Evolutionary conservation across 2,113 vertebrate species (phyloP).

Genomic region (Pseudorhombus dupliciocellatus): DNA sequence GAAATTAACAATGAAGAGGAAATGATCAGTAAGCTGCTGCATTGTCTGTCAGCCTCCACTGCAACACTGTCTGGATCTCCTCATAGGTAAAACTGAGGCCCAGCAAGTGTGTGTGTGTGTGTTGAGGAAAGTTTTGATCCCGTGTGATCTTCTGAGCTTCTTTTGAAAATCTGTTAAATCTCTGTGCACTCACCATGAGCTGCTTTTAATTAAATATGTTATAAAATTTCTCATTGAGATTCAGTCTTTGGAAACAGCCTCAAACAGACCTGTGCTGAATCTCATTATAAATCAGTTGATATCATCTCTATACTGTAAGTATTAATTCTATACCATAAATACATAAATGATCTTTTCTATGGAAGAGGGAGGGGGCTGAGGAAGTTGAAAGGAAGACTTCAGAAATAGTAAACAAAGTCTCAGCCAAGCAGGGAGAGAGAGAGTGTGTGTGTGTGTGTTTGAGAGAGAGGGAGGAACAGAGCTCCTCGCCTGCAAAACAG

Average conservation of each 20-base stretch:
- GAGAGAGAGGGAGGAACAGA: conserved; percentile 38
- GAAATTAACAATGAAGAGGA: conserved; percentile 68
- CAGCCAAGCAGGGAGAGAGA: background rate
- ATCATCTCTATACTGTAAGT: background rate
- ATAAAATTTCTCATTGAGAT: background rate
- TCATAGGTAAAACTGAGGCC: conserved; percentile 53
- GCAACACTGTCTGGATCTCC: conserved; percentile 63
- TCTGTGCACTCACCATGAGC: background rate
- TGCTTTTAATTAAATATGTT: background rate
- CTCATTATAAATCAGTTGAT: background rate
- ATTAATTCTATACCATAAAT: background rate
- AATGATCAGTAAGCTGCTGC: conserved; percentile 64
- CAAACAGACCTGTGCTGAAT: background rate
- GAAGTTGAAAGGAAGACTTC: background rate
- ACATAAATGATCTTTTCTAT: background rate
- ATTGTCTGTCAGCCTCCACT: conserved; percentile 49
- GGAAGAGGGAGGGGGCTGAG: background rate
- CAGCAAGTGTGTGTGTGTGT: conserved; percentile 15
- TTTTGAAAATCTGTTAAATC: background rate
- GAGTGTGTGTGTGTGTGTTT: conserved; percentile 1
- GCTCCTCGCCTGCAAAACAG: conserved; percentile 64
- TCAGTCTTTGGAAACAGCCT: background rate
- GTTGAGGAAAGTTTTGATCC: background rate
- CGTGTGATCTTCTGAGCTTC: conserved; percentile 5
- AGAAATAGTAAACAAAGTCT: conserved; percentile 27